Percentiles rank a stretch among this genome's conserved stretches.
These are phyloP conservation scores for Pungitius pungitius DNA, from an alignment of 2,113 vertebrate species.

Conservation along the genomic window DNA sequence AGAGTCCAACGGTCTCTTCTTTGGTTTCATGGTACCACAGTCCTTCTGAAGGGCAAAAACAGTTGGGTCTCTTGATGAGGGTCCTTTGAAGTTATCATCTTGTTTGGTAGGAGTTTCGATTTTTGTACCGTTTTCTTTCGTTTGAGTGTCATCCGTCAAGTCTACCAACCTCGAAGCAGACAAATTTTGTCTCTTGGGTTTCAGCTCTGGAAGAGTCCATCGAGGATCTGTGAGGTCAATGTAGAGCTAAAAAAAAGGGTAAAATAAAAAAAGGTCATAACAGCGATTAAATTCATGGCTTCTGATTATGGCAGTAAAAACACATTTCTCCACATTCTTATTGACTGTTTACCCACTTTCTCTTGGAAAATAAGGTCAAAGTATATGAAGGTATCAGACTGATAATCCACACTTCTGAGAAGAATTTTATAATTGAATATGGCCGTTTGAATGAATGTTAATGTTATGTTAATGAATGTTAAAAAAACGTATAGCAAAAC, in stretches of 20 bases:
- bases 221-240: constrained; percentile 64
- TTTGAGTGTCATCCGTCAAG: constrained; percentile 39
- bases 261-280: neutral
- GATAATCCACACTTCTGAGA: neutral
- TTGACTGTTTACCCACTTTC: neutral
- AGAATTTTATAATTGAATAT: neutral
- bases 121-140: neutral
- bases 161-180: constrained; percentile 43
- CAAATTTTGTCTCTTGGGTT: constrained; percentile 26
- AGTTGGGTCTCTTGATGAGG: neutral
- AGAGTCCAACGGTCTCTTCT: constrained; percentile 17
- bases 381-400: neutral
- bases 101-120: neutral
- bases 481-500: neutral
- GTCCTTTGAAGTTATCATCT: neutral
- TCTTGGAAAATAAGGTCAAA: neutral
- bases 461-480: too few relatives aligned
- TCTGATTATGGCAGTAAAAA: neutral
- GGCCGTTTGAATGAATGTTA: neutral
- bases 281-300: neutral
- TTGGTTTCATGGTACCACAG: constrained; percentile 8
- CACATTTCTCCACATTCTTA: neutral
- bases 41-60: constrained; percentile 6
- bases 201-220: constrained; percentile 43
- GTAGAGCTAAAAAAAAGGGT: constrained; percentile 46